phyloP scores from a whole-genome alignment of 2,797 vertebrate species.

The Aulostomus chinensis region DNA sequence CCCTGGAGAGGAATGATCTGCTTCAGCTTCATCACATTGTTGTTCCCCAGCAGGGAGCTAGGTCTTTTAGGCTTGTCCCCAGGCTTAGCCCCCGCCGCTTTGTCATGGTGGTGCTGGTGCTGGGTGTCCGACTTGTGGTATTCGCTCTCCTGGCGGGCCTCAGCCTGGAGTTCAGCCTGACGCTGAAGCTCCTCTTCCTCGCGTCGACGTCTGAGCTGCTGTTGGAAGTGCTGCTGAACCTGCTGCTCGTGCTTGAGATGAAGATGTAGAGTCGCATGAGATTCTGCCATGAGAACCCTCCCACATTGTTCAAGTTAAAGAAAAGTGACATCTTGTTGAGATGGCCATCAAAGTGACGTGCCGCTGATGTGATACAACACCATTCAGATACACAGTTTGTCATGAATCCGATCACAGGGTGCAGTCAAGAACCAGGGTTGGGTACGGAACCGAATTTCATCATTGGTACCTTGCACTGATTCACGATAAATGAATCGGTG shows the following conservation, averaged over 20 bases:
- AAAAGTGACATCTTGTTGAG: too few relatives aligned
- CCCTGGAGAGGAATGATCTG: slow-evolving; percentile 94
- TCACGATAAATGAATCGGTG: too few relatives aligned
- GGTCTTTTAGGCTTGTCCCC: slow-evolving; percentile 90
- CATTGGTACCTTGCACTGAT: too few relatives aligned
- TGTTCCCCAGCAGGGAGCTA: slow-evolving; percentile 90
- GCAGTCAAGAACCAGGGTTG: too few relatives aligned
- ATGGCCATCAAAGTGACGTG: too few relatives aligned
- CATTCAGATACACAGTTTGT: slow-evolving; percentile 2
- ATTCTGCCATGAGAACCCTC: background rate
- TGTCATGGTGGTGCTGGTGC: slow-evolving; percentile 83
- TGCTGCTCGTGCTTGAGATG: slow-evolving; percentile 86
- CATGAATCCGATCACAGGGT: too few relatives aligned
- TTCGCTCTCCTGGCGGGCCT: slow-evolving; percentile 84
- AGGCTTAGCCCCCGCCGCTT: slow-evolving; percentile 58
- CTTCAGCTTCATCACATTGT: slow-evolving; percentile 94
- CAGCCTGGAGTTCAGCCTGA: slow-evolving; percentile 87
- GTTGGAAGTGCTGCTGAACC: slow-evolving; percentile 91
- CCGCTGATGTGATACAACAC: slow-evolving; percentile 10
- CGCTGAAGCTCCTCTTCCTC: slow-evolving; percentile 91
- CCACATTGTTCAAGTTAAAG: too few relatives aligned
- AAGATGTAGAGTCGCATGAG: background rate
- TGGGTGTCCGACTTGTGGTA: slow-evolving; percentile 74
- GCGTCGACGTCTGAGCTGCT: slow-evolving; percentile 87
- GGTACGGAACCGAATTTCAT: too few relatives aligned